Base-by-base conservation (phyloP, 2,113 vertebrate genomes). In the Chinchilla lanigera region DNA sequence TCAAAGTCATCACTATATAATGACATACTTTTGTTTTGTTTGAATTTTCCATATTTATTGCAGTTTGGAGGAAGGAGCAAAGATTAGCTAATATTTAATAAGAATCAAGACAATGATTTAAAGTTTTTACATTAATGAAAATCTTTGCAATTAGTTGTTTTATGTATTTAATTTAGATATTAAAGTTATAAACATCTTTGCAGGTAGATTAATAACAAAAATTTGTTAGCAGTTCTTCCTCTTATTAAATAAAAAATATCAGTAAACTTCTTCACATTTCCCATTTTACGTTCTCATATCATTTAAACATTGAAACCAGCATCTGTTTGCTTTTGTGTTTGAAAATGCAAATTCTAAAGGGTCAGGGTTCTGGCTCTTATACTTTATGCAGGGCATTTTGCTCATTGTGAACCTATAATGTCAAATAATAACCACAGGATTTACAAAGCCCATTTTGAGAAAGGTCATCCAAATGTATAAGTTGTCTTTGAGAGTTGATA, bases 401-500 rank as follows among this genome's bases (percentile, higher is more conserved):
- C 60, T 96, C 52, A 33, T 73, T 83, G 73, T 67, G 77, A 95
- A 67, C 82, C 87, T 88, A 30, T 97, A 97, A 97, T 96, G 89
- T 97, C 96, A 97, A 71, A 97, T 97, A 94, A 96, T 95, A 97
- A 95, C 86, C 67, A 93, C 65, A 67, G 92, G 96, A 98, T 98
- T 98, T 98, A 86, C 85, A 96, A 95, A 95, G 90, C 95, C 90
- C 94, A 92, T 81, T 95, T 93, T 88, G 92, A 93, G 90, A 98
- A 98, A 98, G 97, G 97, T 98, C 98, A 97, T 75, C 75, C 88
- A 97, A 94, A 97, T 95, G 24, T 97, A 17, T 96, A 96, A 97
- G 61, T 90, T 97, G 96, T 96, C 95, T 96, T 91, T 97, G 77
- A 96, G 44, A 92, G 88, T 93, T 52, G 92, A 86, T 90, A 71